Base-by-base conservation (phyloP, 2,797 vertebrate genomes). In the Anabas testudineus region DNA sequence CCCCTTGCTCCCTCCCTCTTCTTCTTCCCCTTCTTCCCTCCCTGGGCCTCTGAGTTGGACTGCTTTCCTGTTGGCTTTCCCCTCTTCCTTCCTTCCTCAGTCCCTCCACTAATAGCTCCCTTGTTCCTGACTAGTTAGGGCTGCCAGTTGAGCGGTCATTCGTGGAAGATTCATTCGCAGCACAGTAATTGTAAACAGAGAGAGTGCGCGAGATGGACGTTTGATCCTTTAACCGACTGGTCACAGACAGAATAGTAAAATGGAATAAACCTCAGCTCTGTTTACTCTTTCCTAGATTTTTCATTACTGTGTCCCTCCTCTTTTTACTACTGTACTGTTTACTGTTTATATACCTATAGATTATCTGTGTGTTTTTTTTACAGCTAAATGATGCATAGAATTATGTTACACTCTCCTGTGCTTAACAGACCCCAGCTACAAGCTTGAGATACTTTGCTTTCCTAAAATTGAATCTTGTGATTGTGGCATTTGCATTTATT, bases 181-280 rank as follows among this genome's bases (percentile, higher is more conserved):
- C 93, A 88, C 87, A 73, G 90, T 96, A 95, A 95, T 95, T 95
- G 93, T 95, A 95, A 94, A 94, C 94, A 95, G 92, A 91, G 93
- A 88, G 80, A 64, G 59, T 32, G 76, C 61, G 81, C 49, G 58
- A 69, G 46, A 77, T 55, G 41, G 77, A 76, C 63, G 43, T 71
- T 75, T 4, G 34, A 73, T 76, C 80, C 63, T 53, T 72, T 76
- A 58, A 80, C 63, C 45, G 43, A 67, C 76, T 67, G 70, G 51
- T 87, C 57, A 41, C 73, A 74, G 79, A 81, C 70, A 71, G 71
- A 84, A 68, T n/a, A 81, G 70, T 37, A 66, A 77, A 83, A 72
- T 46, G 37, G 46, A 82, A 59, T 19, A 60, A 47, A 69, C 64
- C 39, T 78, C 21, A 55, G 32, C 59, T 68, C 10, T 64, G 15